Evolutionary conservation across 1,140 invertebrate genomes (phyloP), one percentile per base, ranked within the genome.

Genomic region (Cecropterus lyciades): DNA sequence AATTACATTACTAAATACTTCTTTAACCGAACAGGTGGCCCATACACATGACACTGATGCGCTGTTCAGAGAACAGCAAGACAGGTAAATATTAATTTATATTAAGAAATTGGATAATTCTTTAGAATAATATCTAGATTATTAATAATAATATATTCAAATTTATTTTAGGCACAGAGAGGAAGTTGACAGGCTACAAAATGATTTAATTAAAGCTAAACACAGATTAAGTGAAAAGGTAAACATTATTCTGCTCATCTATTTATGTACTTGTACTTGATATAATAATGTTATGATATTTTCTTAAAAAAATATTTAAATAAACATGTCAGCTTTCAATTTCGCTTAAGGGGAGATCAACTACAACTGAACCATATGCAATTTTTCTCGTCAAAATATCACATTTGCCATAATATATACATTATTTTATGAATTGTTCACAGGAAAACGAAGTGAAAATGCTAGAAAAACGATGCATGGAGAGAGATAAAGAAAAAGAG

Each of bases 401-500:
- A n/a, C n/a, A n/a, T n/a, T n/a, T n/a, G n/a, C n/a, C n/a, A n/a
- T n/a, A n/a, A n/a, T n/a, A n/a, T n/a, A n/a, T n/a, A n/a, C n/a
- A n/a, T n/a, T n/a, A n/a, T n/a, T n/a, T n/a, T n/a, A n/a, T n/a
- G n/a, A n/a, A n/a, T n/a, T n/a, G n/a, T 59, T 52, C 73, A 37
- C 60, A 94, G 83, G 91, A 93, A 49, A 92, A 90, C 53, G 93
- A 94, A 73, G 79, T 93, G 42, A 93, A 93, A 63, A 73, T 75
- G 24, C 75, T 94, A 59, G 91, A 93, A 48, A 85, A 87, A 20
- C 88, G 93, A 9, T 94, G 93, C 69, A 83, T 89, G 65, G 90
- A 93, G 2, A 69, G 93, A n/a, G 93, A 94, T 33, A 79, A 84
- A 17, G 90, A 91, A 24, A 93, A 93, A 55, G 93, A 94, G 67